Conservation (phyloP, 2,888 invertebrate species). For the Eupsilia transversa region DNA sequence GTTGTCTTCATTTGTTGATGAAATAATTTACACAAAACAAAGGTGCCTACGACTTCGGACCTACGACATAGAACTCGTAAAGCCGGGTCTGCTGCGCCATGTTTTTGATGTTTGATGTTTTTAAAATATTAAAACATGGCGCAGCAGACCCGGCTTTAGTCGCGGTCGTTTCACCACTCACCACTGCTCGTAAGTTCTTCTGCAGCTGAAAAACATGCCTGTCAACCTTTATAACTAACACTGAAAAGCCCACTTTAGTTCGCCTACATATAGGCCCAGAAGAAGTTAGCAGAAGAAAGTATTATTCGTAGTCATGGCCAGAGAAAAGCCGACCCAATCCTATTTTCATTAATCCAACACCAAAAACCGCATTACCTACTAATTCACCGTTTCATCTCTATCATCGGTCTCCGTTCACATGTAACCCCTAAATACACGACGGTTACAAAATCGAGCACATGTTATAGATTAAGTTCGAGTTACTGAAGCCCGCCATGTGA, state of each 20-base stretch:
- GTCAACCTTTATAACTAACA: neutral
- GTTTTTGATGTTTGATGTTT: too few relatives aligned
- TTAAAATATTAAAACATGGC: too few relatives aligned
- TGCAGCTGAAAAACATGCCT: neutral
- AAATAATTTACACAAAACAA: neutral
- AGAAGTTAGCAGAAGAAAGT: neutral
- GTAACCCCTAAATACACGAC: constrained; percentile 29
- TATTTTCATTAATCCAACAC: neutral
- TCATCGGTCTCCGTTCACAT: constrained; percentile 35
- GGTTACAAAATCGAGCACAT: constrained; percentile 55
- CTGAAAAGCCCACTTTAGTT: neutral
- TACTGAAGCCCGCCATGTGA: constrained; percentile 57
- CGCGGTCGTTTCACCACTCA: neutral
- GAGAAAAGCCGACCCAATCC: neutral
- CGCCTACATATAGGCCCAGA: neutral
- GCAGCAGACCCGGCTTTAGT: too few relatives aligned
- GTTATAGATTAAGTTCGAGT: constrained; percentile 53
- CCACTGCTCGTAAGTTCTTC: neutral
- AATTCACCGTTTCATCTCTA: constrained; percentile 21
- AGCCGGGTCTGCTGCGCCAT: too few relatives aligned
- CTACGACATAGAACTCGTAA: neutral
- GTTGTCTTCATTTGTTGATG: neutral
- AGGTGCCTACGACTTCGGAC: neutral
- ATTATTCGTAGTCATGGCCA: neutral
- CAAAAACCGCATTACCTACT: constrained; percentile 1